phyloP scores from a whole-genome alignment of 2,888 invertebrate species.

The Scaptodrosophila latifasciaeformis region DNA sequence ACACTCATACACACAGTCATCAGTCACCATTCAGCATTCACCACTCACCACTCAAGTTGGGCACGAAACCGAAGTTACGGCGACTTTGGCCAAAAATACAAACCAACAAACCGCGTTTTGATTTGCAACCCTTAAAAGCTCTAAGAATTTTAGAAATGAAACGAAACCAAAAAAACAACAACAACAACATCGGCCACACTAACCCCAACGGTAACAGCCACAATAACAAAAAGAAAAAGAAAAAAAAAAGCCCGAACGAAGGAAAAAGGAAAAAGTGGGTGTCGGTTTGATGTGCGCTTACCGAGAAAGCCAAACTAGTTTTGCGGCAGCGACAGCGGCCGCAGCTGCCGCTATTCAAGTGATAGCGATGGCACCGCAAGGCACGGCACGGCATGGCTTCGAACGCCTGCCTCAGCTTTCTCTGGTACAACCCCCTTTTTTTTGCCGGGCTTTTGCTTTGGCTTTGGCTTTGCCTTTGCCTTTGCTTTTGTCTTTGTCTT shows the following conservation, averaged over 20 bases:
- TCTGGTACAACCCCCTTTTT: neutral
- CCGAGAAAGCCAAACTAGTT: slow-evolving; percentile 57
- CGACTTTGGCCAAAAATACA: slow-evolving; percentile 68
- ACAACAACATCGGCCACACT: slow-evolving; percentile 1
- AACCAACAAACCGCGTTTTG: slow-evolving; percentile 69
- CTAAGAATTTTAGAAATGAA: slow-evolving; percentile 6
- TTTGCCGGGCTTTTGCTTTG: too few relatives aligned
- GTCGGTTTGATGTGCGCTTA: neutral
- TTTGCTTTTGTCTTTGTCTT: neutral
- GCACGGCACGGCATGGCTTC: slow-evolving; percentile 15
- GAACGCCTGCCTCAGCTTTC: slow-evolving; percentile 1
- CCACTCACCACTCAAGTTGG: neutral
- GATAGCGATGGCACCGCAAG: too few relatives aligned
- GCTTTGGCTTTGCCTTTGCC: neutral
- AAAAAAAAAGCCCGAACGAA: slow-evolving; percentile 56
- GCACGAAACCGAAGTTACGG: slow-evolving; percentile 63
- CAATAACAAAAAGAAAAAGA: slow-evolving; percentile 49
- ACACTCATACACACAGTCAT: too few relatives aligned
- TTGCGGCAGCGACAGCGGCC: slow-evolving; percentile 50
- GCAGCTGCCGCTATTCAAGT: slow-evolving; percentile 34
- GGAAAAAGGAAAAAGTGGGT: slow-evolving; percentile 1
- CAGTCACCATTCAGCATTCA: too few relatives aligned
- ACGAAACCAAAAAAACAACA: too few relatives aligned
- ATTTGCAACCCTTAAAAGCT: slow-evolving; percentile 63
- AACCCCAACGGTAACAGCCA: slow-evolving; percentile 47